phyloP scores from a whole-genome alignment of 2,113 vertebrate genomes.

The Cygnus buccinator region DNA sequence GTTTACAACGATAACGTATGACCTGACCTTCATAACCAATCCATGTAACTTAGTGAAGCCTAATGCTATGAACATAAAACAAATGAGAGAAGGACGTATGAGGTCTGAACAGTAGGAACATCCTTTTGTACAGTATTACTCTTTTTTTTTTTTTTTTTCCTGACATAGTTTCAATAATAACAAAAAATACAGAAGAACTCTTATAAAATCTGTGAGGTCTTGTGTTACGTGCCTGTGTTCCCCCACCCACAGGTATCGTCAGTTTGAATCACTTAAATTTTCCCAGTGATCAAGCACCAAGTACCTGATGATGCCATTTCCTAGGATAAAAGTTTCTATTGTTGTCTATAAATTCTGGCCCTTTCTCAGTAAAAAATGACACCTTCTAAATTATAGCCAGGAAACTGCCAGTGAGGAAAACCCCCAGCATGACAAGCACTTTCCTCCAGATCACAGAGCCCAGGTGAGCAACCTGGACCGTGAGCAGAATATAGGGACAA shows the following conservation, averaged over 20 bases:
- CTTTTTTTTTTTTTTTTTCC: too few species aligned
- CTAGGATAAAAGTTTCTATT: neutral
- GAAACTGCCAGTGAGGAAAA: neutral
- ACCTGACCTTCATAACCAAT: slow-evolving; percentile 1
- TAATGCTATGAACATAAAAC: neutral
- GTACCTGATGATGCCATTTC: neutral
- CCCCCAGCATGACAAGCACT: accelerated
- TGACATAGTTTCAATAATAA: neutral
- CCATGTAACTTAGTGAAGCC: neutral
- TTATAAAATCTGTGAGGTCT: neutral
- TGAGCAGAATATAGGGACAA: neutral
- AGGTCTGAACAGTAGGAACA: neutral
- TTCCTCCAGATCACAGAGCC: accelerated
- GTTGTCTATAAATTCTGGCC: neutral
- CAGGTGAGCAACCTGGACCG: neutral
- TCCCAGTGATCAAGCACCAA: neutral
- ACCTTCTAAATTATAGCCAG: neutral
- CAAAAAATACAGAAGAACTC: neutral
- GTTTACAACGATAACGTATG: neutral
- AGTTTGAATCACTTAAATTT: neutral
- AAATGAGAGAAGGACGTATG: neutral
- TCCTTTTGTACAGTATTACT: neutral
- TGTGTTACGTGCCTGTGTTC: neutral
- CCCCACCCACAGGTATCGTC: neutral
- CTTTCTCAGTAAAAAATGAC: neutral